These are phyloP conservation scores for Grapholita molesta DNA, from an alignment of 1,140 invertebrate species.

Conservation along the genomic window DNA sequence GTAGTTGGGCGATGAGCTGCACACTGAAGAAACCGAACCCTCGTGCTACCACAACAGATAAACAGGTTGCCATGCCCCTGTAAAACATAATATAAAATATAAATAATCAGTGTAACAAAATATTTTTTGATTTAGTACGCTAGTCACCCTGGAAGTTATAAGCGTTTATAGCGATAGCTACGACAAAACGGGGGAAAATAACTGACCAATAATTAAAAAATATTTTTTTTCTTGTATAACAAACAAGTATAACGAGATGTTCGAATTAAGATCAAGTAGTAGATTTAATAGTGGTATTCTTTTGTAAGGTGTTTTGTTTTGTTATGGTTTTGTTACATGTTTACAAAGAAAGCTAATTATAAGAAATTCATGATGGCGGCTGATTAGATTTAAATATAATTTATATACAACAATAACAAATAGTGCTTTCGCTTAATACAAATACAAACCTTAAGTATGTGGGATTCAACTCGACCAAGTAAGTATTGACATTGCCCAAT, in stretches of 20 bases:
- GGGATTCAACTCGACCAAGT: conserved; percentile 57
- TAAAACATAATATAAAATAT: too few relatives aligned
- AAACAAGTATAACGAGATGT: too few relatives aligned
- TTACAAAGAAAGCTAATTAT: neutral
- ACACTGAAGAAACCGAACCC: conserved; percentile 63
- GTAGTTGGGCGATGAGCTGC: conserved; percentile 48
- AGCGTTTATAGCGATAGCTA: neutral
- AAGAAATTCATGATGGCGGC: neutral
- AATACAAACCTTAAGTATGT: conserved; percentile 54
- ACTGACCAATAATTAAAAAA: neutral
- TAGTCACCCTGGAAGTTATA: neutral
- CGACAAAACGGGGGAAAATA: neutral
- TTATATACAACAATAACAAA: too few relatives aligned
- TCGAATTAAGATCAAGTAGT: too few relatives aligned
- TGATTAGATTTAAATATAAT: neutral
- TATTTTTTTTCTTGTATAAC: too few relatives aligned
- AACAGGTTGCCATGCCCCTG: conserved; percentile 64
- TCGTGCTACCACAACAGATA: conserved; percentile 60
- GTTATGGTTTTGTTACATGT: neutral
- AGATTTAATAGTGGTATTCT: too few relatives aligned
- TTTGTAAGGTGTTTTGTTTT: too few relatives aligned
- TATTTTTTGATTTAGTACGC: neutral
- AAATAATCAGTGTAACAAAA: neutral
- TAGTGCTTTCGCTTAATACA: too few relatives aligned
- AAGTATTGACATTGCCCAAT: conserved; percentile 55